These are phyloP conservation scores for Coenobita brevimanus DNA, from an alignment of 1,140 invertebrate genomes.

Conservation along the genomic window DNA sequence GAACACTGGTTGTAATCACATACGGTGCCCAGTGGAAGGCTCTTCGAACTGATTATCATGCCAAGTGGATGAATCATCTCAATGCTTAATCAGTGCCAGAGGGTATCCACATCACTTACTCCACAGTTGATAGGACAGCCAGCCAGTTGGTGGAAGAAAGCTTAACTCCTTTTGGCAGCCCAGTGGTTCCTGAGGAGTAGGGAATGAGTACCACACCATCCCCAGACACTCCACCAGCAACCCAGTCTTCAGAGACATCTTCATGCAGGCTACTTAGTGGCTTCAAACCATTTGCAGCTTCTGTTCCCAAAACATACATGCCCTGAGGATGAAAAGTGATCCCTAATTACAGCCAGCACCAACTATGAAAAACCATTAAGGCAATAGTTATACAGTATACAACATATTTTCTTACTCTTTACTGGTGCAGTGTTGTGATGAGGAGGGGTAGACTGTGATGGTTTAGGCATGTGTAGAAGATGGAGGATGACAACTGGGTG, in stretches of 20 bases:
- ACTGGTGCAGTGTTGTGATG: no score
- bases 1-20: no score
- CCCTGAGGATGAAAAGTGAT: conserved; percentile 30
- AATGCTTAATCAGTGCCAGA: no score
- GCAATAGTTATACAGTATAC: background rate
- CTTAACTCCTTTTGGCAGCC: conserved; percentile 90
- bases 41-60: no score
- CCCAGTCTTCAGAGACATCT: conserved; percentile 38
- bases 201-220: conserved; percentile 71
- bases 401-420: background rate
- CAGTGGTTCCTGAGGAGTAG: conserved; percentile 87
- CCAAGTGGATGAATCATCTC: no score
- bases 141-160: conserved; percentile 75
- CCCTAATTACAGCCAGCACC: no score
- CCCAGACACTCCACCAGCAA: background rate
- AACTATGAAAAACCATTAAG: background rate
- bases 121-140: conserved; percentile 32
- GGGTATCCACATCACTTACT: no score
- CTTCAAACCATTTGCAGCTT: background rate
- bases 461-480: no score
- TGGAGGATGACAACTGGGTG: no score
- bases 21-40: no score
- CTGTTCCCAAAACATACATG: conserved; percentile 37
- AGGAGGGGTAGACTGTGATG: no score
- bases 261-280: conserved; percentile 15